These are phyloP conservation scores for Parasteatoda lunata DNA, from an alignment of 2,888 invertebrate genomes.

Conservation along the genomic window DNA sequence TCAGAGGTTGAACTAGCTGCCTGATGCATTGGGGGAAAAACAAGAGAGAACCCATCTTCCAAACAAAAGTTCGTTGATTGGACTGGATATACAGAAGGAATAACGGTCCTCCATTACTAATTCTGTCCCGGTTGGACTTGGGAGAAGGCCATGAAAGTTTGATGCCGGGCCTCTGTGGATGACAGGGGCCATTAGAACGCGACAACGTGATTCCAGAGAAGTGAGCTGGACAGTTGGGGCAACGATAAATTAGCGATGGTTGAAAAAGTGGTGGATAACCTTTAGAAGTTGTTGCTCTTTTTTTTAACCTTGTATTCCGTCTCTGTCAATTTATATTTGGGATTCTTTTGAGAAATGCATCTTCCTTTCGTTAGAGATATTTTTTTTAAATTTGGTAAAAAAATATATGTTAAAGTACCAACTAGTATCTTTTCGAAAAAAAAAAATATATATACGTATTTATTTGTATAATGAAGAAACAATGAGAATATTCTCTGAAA, in stretches of 20 bases:
- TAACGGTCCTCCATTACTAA: slow-evolving; percentile 50
- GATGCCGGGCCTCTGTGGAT: slow-evolving; percentile 60
- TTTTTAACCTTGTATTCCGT: background rate
- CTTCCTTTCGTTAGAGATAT: background rate
- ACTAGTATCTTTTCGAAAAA: no score
- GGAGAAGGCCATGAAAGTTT: slow-evolving; percentile 60
- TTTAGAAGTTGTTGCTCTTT: slow-evolving; percentile 19
- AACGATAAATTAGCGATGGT: slow-evolving; percentile 38
- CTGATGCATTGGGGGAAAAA: slow-evolving; percentile 23
- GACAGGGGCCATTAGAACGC: slow-evolving; percentile 61
- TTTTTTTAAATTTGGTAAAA: background rate
- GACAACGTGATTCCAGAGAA: slow-evolving; percentile 39
- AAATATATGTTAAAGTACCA: no score
- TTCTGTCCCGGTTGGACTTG: slow-evolving; percentile 36
- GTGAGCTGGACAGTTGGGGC: slow-evolving; percentile 46
- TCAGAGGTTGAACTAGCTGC: slow-evolving; percentile 33
- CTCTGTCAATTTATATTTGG: background rate
- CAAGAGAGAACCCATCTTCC: background rate
- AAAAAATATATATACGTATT: no score
- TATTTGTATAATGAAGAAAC: no score
- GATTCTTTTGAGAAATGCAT: background rate
- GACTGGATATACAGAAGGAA: slow-evolving; percentile 26
- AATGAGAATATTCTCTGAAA: no score
- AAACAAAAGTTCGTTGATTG: slow-evolving; percentile 62
- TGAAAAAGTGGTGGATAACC: background rate